Evolutionary conservation across 92 coral and sea anemone species (phyloP), one percentile per base, ranked within the genome.

Genomic region (Phymanthus crucifer): DNA sequence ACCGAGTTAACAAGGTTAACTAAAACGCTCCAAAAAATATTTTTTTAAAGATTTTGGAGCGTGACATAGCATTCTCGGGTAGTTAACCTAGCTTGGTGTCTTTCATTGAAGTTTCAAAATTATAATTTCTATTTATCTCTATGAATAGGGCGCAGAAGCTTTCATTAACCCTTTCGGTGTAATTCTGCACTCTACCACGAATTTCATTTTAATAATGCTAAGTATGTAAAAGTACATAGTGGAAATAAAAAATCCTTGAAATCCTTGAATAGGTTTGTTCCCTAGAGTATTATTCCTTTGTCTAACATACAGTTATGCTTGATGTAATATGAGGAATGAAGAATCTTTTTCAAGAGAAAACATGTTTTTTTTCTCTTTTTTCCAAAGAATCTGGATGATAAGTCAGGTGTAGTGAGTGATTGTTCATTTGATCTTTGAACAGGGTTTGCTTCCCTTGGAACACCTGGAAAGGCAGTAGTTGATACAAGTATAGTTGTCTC

Each of bases 401-500:
- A 21, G 0, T 71, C 2, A 27, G 27, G 27, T 32, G 57, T 21
- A 48, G 48, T 12, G 26, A 19, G 19, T 66, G 13, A n/a, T n/a
- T n/a, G n/a, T n/a, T 32, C 47, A 18, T 73, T 18, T 83, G 64
- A 54, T 21, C 23, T 70, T 24, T 58, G 19, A 61, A 61, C 68
- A 93, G 97, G 97, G 65, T 79, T 76, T 33, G 84, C 89, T 85
- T 95, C 99, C 27, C 76, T 93, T 45, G 99, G 99, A 0, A 78
- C 80, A 58, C 83, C 87, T 70, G 99, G 99, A 6, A 91, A 91
- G 38, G 84, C 91, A 35, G 34, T 96, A 56, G 99, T 96, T 70
- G 99, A 96, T 80, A 79, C 81, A 5, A 90, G 94, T 82, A 94
- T 96, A 58, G 96, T 96, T 37, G 73, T 96, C 32, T 93, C 99